phyloP scores from a whole-genome alignment of 2,113 vertebrate genomes.

The Nematolebias whitei region DNA sequence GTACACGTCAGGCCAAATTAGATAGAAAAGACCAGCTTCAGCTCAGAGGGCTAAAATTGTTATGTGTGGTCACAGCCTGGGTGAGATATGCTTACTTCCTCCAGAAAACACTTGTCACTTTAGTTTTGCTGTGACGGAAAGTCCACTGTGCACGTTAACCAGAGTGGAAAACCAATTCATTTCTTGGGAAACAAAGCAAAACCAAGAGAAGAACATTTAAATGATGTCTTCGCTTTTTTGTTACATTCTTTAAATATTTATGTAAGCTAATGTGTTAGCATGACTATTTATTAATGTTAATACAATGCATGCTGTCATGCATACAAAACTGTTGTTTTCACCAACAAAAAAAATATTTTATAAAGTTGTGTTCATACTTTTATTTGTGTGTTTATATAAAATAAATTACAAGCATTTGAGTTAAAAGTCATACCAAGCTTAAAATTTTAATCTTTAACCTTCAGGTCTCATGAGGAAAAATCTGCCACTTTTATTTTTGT shows the following conservation, averaged over 20 bases:
- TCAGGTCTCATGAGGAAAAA: no score
- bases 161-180: conserved; percentile 32
- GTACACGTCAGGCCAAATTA: conserved; percentile 63
- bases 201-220: rapidly evolving
- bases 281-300: neutral
- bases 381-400: no score
- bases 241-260: neutral
- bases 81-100: conserved; percentile 51
- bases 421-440: no score
- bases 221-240: no score
- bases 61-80: conserved; percentile 54
- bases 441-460: no score
- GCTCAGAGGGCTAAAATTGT: conserved; percentile 59
- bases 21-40: conserved; percentile 47
- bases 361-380: no score
- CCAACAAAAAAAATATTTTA: neutral
- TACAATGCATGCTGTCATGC: neutral
- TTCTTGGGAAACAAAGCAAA: neutral
- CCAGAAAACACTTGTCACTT: conserved; percentile 67
- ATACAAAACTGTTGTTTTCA: neutral
- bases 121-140: conserved; percentile 46
- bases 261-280: neutral
- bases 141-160: conserved; percentile 30
- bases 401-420: no score
- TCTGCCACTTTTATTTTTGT: no score